Evolutionary conservation across 2,888 invertebrate genomes (phyloP).

Genomic region (Anthophora plumipes): DNA sequence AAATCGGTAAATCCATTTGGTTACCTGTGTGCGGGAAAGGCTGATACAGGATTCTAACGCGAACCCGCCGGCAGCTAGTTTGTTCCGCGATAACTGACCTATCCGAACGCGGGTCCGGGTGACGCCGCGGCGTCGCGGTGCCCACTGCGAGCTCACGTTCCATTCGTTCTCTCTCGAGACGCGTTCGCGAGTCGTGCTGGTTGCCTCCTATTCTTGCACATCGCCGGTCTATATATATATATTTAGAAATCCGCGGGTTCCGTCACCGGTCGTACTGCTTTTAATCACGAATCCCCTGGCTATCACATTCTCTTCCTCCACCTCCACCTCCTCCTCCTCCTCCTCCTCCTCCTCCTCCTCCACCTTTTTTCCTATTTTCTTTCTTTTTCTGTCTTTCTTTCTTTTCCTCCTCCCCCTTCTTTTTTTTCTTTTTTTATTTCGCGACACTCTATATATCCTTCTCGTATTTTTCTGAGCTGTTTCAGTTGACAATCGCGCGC

Average conservation of each 20-base stretch:
- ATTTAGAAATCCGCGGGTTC: conserved; percentile 73
- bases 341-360: conserved; percentile 8
- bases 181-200: conserved; percentile 59
- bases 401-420: too few relatives aligned
- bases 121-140: conserved; percentile 69
- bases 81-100: conserved; percentile 71
- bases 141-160: conserved; percentile 70
- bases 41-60: conserved; percentile 64
- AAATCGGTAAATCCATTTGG: conserved; percentile 38
- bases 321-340: conserved; percentile 5
- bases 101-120: conserved; percentile 65
- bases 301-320: conserved; percentile 37
- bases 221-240: conserved; percentile 64
- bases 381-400: too few relatives aligned
- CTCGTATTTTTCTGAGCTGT: background rate
- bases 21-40: conserved; percentile 56
- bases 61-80: conserved; percentile 61
- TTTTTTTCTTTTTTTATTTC: too few relatives aligned
- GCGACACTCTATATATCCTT: too few relatives aligned
- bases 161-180: conserved; percentile 56
- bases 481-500: too few relatives aligned
- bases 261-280: conserved; percentile 61
- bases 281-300: conserved; percentile 73
- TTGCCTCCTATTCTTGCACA: conserved; percentile 71
- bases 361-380: conserved; percentile 16